These are phyloP conservation scores for Odontamblyopus rebecca DNA, from an alignment of 2,797 vertebrate species.

Conservation along the genomic window DNA sequence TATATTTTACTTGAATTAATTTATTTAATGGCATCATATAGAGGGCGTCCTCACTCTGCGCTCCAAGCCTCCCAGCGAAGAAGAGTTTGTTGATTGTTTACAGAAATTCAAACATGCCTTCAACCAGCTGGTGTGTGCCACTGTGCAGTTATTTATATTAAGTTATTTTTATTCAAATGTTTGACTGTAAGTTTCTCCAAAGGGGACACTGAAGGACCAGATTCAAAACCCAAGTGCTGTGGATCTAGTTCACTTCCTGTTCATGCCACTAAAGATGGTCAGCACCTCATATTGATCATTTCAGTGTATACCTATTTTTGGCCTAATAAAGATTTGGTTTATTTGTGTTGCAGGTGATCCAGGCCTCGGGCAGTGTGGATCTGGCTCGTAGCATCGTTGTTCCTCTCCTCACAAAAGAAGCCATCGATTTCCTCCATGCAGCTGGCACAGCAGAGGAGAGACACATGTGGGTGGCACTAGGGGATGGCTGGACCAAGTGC, in stretches of 20 bases:
- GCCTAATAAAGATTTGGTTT: background rate
- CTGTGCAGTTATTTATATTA: background rate
- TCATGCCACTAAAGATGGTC: conserved; percentile 92
- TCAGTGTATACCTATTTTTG: background rate
- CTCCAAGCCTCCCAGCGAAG: conserved; percentile 85
- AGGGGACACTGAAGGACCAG: conserved; percentile 90
- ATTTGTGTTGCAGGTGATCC: conserved; percentile 81
- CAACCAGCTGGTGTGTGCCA: conserved; percentile 88
- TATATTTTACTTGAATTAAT: background rate
- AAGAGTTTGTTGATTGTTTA: conserved; percentile 94
- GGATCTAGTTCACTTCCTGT: conserved; percentile 95
- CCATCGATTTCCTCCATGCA: conserved; percentile 87
- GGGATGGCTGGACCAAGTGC: conserved; percentile 90
- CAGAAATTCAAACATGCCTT: conserved; percentile 98
- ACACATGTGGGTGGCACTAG: conserved; percentile 88
- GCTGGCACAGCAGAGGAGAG: conserved; percentile 84
- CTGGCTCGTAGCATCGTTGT: conserved; percentile 86
- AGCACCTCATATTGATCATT: conserved; percentile 26
- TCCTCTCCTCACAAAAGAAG: conserved; percentile 86
- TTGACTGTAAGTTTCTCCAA: conserved; percentile 11
- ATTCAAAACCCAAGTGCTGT: conserved; percentile 93
- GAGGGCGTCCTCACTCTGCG: conserved; percentile 95
- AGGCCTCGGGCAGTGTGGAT: conserved; percentile 87
- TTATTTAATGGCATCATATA: conserved; percentile 51
- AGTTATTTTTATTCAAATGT: background rate